phyloP scores from a whole-genome alignment of 92 coral and sea anemone genomes.

The Ricordea florida region DNA sequence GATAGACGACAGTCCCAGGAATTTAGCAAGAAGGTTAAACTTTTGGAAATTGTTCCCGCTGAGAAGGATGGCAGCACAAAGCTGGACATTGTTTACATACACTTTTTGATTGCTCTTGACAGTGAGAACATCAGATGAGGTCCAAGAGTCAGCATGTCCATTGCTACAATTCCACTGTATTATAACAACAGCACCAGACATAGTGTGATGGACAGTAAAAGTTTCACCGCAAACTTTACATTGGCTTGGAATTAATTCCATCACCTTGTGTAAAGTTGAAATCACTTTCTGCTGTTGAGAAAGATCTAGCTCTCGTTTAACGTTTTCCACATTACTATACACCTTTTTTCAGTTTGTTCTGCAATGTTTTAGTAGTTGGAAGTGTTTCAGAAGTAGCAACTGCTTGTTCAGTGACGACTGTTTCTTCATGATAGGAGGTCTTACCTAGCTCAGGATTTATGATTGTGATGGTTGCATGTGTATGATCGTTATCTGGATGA shows the following conservation, averaged over 20 bases:
- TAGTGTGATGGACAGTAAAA: not conserved
- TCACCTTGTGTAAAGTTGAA: not conserved
- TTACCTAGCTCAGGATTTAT: not conserved
- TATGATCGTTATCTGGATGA: not conserved
- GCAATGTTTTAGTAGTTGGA: too few species aligned
- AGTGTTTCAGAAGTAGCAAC: not conserved
- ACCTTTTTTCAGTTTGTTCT: not conserved
- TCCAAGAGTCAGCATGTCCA: not conserved
- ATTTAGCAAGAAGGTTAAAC: not conserved
- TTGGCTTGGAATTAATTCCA: not conserved
- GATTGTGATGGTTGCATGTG: not conserved
- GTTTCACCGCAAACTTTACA: not conserved
- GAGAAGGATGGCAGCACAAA: not conserved
- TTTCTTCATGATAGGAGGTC: not conserved
- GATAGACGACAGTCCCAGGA: not conserved
- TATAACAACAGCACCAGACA: not conserved
- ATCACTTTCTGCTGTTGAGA: not conserved
- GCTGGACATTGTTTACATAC: not conserved
- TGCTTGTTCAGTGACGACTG: not conserved
- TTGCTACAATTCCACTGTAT: not conserved
- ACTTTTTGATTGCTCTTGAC: not conserved
- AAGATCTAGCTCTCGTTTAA: not conserved
- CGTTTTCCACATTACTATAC: not conserved
- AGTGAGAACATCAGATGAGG: not conserved
- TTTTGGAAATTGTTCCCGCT: constrained; percentile 3